These are phyloP conservation scores for Ochotona princeps DNA, from an alignment of 2,113 vertebrate species.

Conservation along the genomic window DNA sequence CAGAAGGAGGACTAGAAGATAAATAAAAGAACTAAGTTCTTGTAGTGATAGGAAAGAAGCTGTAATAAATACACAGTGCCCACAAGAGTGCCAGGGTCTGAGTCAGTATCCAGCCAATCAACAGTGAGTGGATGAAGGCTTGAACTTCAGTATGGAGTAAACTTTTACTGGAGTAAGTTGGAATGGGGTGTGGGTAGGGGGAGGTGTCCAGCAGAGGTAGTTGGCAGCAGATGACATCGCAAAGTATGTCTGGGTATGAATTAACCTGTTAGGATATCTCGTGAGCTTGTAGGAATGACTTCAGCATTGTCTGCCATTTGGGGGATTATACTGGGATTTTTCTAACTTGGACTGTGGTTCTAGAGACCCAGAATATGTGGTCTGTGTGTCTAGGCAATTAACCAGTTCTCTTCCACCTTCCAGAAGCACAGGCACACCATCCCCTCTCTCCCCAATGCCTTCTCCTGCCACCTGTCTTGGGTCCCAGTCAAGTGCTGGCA, in stretches of 20 bases:
- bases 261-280: not conserved
- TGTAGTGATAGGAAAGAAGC: not conserved
- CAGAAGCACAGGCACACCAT: slow-evolving; percentile 89
- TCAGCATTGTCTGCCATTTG: not conserved
- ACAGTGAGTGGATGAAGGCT: not conserved
- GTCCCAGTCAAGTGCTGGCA: slow-evolving; percentile 86
- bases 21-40: not conserved
- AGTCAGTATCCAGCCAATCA: not conserved
- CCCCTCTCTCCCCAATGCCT: slow-evolving; percentile 87
- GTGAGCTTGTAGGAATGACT: not conserved
- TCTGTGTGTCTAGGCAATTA: not conserved
- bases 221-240: not conserved
- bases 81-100: not conserved
- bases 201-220: too few species aligned
- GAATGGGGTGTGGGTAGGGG: not conserved
- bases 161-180: not conserved
- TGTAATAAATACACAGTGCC: not conserved
- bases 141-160: not conserved
- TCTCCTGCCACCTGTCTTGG: slow-evolving; percentile 88
- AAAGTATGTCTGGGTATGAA: accelerated
- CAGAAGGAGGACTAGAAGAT: not conserved
- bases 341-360: not conserved
- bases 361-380: not conserved
- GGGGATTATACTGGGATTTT: not conserved
- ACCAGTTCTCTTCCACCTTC: slow-evolving; percentile 25